Evolutionary conservation across 1,140 invertebrate genomes (phyloP).

Genomic region (Liolophura sinensis): DNA sequence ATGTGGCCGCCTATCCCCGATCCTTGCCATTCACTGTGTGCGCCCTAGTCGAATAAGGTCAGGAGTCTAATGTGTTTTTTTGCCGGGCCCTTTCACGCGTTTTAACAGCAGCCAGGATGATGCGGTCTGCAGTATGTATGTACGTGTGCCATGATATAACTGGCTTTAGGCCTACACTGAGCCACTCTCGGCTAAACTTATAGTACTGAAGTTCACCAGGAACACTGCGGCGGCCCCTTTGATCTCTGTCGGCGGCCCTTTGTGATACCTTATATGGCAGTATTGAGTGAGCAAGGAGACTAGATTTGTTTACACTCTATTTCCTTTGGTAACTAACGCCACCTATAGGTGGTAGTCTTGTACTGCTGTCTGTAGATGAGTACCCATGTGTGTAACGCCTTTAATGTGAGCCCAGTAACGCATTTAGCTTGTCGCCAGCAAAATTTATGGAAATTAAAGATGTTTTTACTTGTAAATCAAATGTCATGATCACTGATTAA

Average conservation of each 20-base stretch:
- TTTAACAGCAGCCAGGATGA: not conserved
- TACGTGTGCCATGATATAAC: not conserved
- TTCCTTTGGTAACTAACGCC: conserved; percentile 35
- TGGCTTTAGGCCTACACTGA: not conserved
- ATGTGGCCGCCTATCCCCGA: conserved; percentile 40
- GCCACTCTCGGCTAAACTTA: conserved; percentile 5
- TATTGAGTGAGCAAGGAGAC: conserved; percentile 29
- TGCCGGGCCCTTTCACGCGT: not conserved
- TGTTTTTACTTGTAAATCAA: too few species aligned
- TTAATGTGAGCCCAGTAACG: too few species aligned
- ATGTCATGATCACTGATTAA: too few species aligned
- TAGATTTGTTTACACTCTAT: conserved; percentile 44
- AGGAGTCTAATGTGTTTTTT: not conserved
- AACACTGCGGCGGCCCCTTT: conserved; percentile 29
- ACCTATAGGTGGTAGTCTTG: conserved; percentile 14
- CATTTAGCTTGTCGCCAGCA: too few species aligned
- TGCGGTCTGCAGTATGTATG: not conserved
- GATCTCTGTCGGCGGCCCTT: conserved; percentile 39
- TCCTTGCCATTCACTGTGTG: conserved; percentile 27
- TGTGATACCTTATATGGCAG: conserved; percentile 47
- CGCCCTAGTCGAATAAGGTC: not conserved
- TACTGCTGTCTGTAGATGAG: too few species aligned
- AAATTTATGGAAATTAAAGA: too few species aligned
- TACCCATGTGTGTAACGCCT: too few species aligned
- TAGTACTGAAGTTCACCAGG: conserved; percentile 13